Base-by-base conservation (phyloP, 2,888 invertebrate species). In the Blomia tropicalis region DNA sequence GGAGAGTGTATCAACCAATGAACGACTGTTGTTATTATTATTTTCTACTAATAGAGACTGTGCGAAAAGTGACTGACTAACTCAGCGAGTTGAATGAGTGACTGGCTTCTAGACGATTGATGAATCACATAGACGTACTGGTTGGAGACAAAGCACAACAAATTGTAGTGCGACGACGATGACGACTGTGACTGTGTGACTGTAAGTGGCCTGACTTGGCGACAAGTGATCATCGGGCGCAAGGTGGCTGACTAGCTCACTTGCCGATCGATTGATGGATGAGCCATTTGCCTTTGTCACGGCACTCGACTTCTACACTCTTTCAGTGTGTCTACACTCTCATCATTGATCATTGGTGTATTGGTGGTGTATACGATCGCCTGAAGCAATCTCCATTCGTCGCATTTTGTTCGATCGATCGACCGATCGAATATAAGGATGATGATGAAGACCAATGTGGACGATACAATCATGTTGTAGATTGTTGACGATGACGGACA, bases 201-300 rank as follows among this genome's bases (percentile, higher is more conserved):
- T 7, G 36, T 17, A 11, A 17, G 36, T 17, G 7, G 36, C 7
- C 51, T 27, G 51, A 19, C 51, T 47, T 19, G 22, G 51, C 51
- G 51, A 47, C 51, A 47, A 47, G 51, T 47, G 51, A 22, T 47
- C 14, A 14, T 41, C 51, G 51, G 51, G 51, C 51, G 51, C 51
- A 47, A 47, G 51, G 51, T 47, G 51, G 51, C n/a, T 41, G 41
- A 14, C n/a, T 25, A 7, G 51, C 51, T 47, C 51, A 47, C 7
- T n/a, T 47, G 51, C 51, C 51, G n/a, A 47, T 47, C 51, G 51
- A 47, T 47, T 47, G 51, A 47, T 47, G 51, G 51, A 47, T 47
- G 51, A 47, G 51, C 51, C 51, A 47, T 47, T 47, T 47, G 23
- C 27, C 51, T 47, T 47, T 47, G 51, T 47, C 51, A 47, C 51